Conservation (phyloP, 1,140 invertebrate genomes). For the Nephila pilipes region DNA sequence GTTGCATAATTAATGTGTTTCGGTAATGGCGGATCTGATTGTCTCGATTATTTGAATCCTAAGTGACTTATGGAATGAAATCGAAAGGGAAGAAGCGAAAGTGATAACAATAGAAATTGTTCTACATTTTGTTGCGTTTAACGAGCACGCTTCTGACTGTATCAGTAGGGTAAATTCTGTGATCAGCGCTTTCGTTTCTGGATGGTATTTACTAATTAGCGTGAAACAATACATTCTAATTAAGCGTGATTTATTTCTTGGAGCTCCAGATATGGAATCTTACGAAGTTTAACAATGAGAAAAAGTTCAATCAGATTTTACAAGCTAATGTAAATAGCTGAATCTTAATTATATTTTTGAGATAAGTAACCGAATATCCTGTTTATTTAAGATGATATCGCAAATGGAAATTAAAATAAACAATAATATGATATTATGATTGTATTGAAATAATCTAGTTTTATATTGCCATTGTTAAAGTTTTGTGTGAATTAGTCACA, state of each 20-base stretch:
- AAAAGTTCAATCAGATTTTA: neutral
- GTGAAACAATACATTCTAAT: neutral
- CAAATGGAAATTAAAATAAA: too few species aligned
- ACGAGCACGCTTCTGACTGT: neutral
- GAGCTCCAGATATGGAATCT: neutral
- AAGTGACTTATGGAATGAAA: conserved; percentile 48
- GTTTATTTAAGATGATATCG: too few species aligned
- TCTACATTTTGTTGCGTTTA: conserved; percentile 8
- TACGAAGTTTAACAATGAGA: neutral
- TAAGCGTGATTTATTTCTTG: neutral
- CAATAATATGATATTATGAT: too few species aligned
- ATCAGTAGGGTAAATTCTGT: neutral
- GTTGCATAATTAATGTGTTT: conserved; percentile 67
- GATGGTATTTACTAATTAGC: neutral
- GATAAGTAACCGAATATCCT: neutral
- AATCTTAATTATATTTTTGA: neutral
- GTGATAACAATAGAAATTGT: conserved; percentile 55
- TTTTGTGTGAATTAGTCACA: too few species aligned
- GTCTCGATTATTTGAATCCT: neutral
- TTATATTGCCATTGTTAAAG: too few species aligned
- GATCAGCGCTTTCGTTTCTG: neutral
- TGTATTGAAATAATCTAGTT: too few species aligned
- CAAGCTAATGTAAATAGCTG: neutral
- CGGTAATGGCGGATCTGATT: conserved; percentile 1
- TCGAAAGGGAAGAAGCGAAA: conserved; percentile 36